These are phyloP conservation scores for Mechanitis messenoides DNA, from an alignment of 2,888 invertebrate genomes.

Conservation along the genomic window DNA sequence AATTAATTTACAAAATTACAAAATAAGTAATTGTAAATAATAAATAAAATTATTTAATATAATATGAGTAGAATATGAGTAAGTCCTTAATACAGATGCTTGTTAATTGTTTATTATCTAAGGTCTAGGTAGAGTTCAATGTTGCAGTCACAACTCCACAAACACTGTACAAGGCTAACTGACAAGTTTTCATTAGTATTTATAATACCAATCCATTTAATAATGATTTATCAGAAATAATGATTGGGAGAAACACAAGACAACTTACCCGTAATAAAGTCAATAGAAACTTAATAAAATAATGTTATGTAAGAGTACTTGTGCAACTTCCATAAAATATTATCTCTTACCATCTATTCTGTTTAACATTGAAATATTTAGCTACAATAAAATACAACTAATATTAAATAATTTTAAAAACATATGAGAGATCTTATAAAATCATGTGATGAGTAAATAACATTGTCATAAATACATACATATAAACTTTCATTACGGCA, in stretches of 20 bases:
- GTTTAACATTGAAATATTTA: too few relatives aligned
- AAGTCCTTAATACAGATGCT: conserved; percentile 8
- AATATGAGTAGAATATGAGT: conserved; percentile 7
- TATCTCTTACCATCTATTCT: too few relatives aligned
- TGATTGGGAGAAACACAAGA: conserved; percentile 4
- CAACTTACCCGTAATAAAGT: not conserved
- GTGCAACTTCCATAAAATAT: too few relatives aligned
- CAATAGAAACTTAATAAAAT: too few relatives aligned
- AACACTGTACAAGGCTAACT: conserved; percentile 38
- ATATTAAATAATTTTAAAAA: too few relatives aligned
- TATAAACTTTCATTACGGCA: not conserved
- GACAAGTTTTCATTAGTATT: conserved; percentile 29
- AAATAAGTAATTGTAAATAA: not conserved
- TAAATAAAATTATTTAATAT: conserved; percentile 2
- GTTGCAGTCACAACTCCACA: conserved; percentile 40
- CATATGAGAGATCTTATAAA: not conserved
- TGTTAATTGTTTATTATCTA: conserved; percentile 12
- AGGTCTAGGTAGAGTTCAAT: conserved; percentile 39
- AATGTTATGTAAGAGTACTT: too few relatives aligned
- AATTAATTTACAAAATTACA: not conserved
- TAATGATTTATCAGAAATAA: conserved; percentile 13
- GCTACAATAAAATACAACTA: too few relatives aligned
- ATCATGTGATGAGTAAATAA: not conserved
- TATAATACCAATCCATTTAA: conserved; percentile 19
- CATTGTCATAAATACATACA: not conserved